Evolutionary conservation across 1,140 invertebrate genomes (phyloP), one percentile per base, ranked within the genome.

Genomic region (Samia ricini): DNA sequence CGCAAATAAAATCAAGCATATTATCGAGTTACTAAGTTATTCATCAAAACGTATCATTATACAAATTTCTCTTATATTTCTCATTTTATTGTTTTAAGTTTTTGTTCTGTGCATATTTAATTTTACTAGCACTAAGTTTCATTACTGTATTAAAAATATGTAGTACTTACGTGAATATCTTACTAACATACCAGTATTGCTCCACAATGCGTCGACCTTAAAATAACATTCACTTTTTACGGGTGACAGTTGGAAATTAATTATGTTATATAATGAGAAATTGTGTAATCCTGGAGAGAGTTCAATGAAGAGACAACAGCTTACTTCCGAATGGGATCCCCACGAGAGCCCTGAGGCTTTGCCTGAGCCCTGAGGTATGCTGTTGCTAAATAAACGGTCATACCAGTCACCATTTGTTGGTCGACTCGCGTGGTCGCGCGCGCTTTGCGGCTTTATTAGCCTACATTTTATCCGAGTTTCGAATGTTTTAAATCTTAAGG

Each of bases 361-460:
- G 73, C 64, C 68, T 71, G 72, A 72, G 79, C 79, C 75, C 78
- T 58, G 61, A 67, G 69, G 58, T 59, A 59, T 76, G 81, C 81
- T 81, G 76, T 69, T 62, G 68, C 70, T 72, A 69, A 69, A 68
- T 66, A 56, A 74, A 33, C 66, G 66, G 71, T 71, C 79, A 86
- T 65, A 73, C 76, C 84, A 89, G 86, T 89, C 79, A 79, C 79
- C 81, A 84, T 60, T 77, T 67, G 70, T 70, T 83, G 81, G 83
- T 80, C 69, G 83, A 72, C 81, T 85, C 80, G 84, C 69, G 79
- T 79, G 69, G 81, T 77, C 84, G 87, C 83, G 87, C 66, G 72
- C 69, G 48, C 23, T 61, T 57, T 10, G 29, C 64, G 68, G 29
- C 55, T 49, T 58, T 59, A 74, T 69, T 71, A 55, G 42, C 60